Percentiles rank a stretch among this genome's conserved stretches.
phyloP scores from a whole-genome alignment of 92 coral and sea anemone species.

The Palythoa caribaeorum region DNA sequence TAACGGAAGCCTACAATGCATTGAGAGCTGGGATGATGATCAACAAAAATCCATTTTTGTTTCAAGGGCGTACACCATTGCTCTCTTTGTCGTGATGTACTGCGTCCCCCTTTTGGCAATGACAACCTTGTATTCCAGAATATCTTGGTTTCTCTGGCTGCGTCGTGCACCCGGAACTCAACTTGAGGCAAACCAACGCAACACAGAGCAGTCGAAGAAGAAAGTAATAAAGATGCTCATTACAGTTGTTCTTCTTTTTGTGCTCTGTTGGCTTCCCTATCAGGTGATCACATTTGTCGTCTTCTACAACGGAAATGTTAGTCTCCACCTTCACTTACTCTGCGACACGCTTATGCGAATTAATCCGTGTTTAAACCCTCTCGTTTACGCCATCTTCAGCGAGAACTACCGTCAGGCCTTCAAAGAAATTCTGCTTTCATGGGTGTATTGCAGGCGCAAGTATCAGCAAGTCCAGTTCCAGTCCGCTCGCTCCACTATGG shows the following conservation, averaged over 20 bases:
- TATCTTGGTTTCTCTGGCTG: slow-evolving; percentile 81
- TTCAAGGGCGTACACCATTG: slow-evolving; percentile 64
- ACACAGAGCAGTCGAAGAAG: slow-evolving; percentile 32
- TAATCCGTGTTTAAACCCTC: too few relatives aligned
- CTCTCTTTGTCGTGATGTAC: slow-evolving; percentile 78
- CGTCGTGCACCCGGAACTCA: slow-evolving; percentile 81
- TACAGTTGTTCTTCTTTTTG: slow-evolving; percentile 56
- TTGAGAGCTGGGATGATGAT: slow-evolving; percentile 83
- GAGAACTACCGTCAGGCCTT: slow-evolving; percentile 74
- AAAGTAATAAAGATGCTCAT: slow-evolving; percentile 67
- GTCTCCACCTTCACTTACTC: background rate
- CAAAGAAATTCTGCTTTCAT: slow-evolving; percentile 38
- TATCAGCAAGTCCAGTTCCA: slow-evolving; percentile 2
- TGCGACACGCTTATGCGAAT: background rate
- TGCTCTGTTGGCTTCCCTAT: slow-evolving; percentile 74
- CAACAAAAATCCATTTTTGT: slow-evolving; percentile 44
- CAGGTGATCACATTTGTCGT: slow-evolving; percentile 60
- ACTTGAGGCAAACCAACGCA: slow-evolving; percentile 40
- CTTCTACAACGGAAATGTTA: background rate
- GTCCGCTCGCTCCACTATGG: slow-evolving; percentile 33
- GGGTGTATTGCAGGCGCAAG: slow-evolving; percentile 14
- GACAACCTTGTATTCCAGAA: slow-evolving; percentile 76
- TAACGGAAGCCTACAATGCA: slow-evolving; percentile 49
- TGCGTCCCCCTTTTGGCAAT: slow-evolving; percentile 82
- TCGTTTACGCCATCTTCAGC: slow-evolving; percentile 29